These are phyloP conservation scores for Sarcophaga variegata DNA, from an alignment of 2,888 invertebrate species.

Conservation along the genomic window DNA sequence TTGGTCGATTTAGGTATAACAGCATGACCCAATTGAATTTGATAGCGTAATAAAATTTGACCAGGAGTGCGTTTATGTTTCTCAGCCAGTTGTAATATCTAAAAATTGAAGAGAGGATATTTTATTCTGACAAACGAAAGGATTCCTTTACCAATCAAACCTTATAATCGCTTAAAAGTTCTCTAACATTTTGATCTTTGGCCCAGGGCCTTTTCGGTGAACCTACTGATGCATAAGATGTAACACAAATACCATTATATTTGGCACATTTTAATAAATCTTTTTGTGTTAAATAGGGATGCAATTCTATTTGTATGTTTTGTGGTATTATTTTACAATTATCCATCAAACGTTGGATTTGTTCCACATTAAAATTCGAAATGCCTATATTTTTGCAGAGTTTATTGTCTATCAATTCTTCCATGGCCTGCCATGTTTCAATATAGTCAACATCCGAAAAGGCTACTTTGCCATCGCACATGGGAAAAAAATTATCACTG, in stretches of 20 bases:
- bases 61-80: constrained; percentile 86
- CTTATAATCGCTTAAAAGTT: constrained; percentile 87
- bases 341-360: constrained; percentile 86
- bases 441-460: constrained; percentile 87
- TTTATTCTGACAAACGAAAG: background rate
- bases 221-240: constrained; percentile 92
- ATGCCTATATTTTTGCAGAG: constrained; percentile 86
- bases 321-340: constrained; percentile 85
- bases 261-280: constrained; percentile 87
- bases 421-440: constrained; percentile 89
- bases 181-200: constrained; percentile 85
- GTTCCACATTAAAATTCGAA: constrained; percentile 90
- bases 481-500: constrained; percentile 86
- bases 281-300: constrained; percentile 89
- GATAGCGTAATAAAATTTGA: constrained; percentile 86
- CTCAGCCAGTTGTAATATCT: constrained; percentile 84
- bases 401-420: constrained; percentile 86
- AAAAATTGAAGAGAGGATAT: background rate
- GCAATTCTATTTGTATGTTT: constrained; percentile 88
- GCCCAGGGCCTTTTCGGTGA: constrained; percentile 91
- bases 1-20: constrained; percentile 93
- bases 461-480: constrained; percentile 84
- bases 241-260: constrained; percentile 85
- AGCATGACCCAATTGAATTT: constrained; percentile 87
- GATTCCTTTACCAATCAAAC: constrained; percentile 79